Evolutionary conservation across 2,888 invertebrate species (phyloP), one percentile per base, ranked within the genome.

Genomic region (Melipona beecheii): DNA sequence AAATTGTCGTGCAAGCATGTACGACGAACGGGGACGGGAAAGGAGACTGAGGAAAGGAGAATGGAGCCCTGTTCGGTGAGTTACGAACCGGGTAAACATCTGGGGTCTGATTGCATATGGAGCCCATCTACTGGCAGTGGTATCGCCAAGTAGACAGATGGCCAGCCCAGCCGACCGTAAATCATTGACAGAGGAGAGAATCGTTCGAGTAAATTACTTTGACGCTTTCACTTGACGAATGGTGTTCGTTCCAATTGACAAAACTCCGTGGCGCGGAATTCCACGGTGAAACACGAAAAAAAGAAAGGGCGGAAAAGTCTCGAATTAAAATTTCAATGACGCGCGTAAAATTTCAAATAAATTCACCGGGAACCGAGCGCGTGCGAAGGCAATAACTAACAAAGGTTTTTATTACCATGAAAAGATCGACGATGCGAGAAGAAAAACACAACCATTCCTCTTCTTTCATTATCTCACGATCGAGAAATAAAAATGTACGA

Each of bases 71-170:
- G 43, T 43, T 43, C 24, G 54, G 19, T 15, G 56, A 73, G 62
- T 64, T 70, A n/a, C 15, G 49, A 31, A 19, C 13, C 21, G 15
- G 9, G 62, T 64, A 64, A 60, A 31, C 24, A 62, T 27, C n/a
- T 27, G 11, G 58, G 17, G 83, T 62, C 83, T 75, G 86, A 68
- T 68, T 52, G 71, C 68, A 71, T 24, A 60, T 56, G 62, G 68
- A 60, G 54, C 62, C 24, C 54, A 17, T 76, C 75, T 69, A 86
- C 86, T 82, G 86, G 24, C 36, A 82, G 81, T 72, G 49, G 81
- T 49, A 74, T 50, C 21, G 56, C 52, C 74, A 60, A 43, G 17
- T 9, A 24, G 74, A 17, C 27, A 2, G 36, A 58, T 17, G 24
- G 64, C 62, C 83, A 31, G 65, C 31, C 62, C 83, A 31, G 65